Conservation (phyloP, 2,113 vertebrate species). For the Corvus hawaiiensis region DNA sequence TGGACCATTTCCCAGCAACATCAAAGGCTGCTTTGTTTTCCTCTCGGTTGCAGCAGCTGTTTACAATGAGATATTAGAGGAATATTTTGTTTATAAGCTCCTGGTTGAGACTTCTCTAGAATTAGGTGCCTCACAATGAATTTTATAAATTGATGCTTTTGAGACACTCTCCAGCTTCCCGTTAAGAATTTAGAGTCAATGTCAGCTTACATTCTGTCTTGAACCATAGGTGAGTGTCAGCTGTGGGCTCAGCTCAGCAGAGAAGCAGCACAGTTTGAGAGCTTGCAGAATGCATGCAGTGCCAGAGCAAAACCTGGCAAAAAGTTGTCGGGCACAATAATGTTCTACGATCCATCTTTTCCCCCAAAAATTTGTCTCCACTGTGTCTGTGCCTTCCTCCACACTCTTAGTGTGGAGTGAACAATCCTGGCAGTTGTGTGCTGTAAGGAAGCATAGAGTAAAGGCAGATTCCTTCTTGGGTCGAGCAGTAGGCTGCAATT, state of each 20-base stretch:
- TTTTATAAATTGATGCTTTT: not conserved
- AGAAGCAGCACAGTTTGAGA: rapidly evolving
- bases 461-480: not conserved
- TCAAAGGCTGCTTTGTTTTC: not conserved
- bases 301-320: not conserved
- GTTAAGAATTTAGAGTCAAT: not conserved
- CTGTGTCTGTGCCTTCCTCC: not conserved
- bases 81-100: not conserved
- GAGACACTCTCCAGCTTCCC: not conserved
- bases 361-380: not conserved
- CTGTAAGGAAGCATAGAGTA: too few relatives aligned
- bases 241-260: not conserved
- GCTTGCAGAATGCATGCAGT: not conserved
- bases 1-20: not conserved
- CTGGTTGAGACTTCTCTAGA: not conserved
- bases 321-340: not conserved
- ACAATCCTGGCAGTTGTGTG: not conserved
- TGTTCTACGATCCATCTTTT: not conserved
- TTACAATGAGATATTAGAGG: not conserved
- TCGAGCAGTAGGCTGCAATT: not conserved
- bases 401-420: rapidly evolving
- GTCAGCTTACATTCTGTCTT: not conserved
- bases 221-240: not conserved
- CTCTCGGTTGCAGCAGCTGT: not conserved
- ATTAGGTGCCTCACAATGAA: not conserved